phyloP scores from a whole-genome alignment of 2,113 vertebrate species.

The Sminthopsis crassicaudata region DNA sequence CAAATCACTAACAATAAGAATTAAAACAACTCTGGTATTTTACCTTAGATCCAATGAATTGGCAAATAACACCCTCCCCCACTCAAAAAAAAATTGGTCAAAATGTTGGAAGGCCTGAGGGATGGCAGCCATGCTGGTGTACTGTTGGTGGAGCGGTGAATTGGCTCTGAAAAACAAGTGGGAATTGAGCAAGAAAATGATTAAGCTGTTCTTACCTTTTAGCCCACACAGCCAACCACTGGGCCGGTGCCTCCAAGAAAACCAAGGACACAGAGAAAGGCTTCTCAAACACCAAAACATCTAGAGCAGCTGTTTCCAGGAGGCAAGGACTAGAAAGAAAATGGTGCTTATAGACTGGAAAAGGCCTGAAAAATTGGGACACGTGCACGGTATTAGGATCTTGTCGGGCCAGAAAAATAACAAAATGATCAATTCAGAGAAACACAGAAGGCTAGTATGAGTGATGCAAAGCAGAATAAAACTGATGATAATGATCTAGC shows the following conservation, averaged over 20 bases:
- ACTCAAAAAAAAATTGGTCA: not conserved
- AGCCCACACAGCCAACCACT: not conserved
- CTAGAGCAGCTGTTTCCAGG: not conserved
- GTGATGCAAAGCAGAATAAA: not conserved
- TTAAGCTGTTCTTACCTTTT: not conserved
- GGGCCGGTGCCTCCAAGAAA: not conserved
- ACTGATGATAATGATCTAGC: not conserved
- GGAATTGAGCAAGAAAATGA: not conserved
- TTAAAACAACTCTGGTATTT: not conserved
- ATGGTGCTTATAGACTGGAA: not conserved
- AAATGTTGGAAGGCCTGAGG: not conserved
- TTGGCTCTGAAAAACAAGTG: not conserved
- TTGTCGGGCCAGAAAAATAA: not conserved
- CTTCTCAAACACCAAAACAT: not conserved
- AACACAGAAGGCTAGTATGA: not conserved
- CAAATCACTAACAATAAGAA: not conserved
- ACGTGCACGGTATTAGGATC: not conserved
- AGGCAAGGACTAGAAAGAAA: not conserved
- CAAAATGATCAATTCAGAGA: not conserved
- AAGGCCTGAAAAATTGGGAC: not conserved
- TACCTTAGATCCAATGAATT: not conserved
- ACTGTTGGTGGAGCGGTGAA: not conserved
- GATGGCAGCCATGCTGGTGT: not conserved
- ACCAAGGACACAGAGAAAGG: not conserved
- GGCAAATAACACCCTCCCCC: not conserved